These are phyloP conservation scores for Zonitis immaculata DNA, from an alignment of 2,888 invertebrate genomes.

Conservation along the genomic window DNA sequence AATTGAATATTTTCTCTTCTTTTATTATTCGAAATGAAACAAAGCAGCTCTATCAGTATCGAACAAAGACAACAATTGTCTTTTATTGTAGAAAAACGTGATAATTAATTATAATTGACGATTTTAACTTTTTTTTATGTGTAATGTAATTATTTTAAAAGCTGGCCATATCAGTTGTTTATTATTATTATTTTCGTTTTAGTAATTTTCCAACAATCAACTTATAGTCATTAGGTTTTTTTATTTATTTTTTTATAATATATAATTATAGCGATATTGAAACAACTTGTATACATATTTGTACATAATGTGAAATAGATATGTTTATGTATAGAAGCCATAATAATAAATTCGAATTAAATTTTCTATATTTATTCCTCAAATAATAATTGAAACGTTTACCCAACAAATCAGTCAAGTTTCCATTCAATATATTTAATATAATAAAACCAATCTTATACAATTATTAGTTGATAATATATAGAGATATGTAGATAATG, in stretches of 20 bases:
- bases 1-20: slow-evolving; percentile 11
- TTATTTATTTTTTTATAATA: slow-evolving; percentile 18
- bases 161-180: slow-evolving; percentile 27
- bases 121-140: not conserved
- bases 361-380: not conserved
- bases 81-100: slow-evolving; percentile 21
- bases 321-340: slow-evolving; percentile 24
- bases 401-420: not conserved
- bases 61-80: not conserved
- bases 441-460: no score
- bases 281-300: slow-evolving; percentile 35
- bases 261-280: not conserved
- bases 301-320: slow-evolving; percentile 33
- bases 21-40: slow-evolving; percentile 15
- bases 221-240: slow-evolving; percentile 3
- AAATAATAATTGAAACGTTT: not conserved
- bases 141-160: slow-evolving; percentile 3
- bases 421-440: no score
- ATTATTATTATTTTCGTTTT: no score
- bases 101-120: slow-evolving; percentile 10
- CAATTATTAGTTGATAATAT: no score
- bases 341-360: not conserved
- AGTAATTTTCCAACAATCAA: not conserved
- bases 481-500: not conserved
- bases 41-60: not conserved